Evolutionary conservation across 2,888 invertebrate species (phyloP), one percentile per base, ranked within the genome.

Genomic region (Muscina levida): DNA sequence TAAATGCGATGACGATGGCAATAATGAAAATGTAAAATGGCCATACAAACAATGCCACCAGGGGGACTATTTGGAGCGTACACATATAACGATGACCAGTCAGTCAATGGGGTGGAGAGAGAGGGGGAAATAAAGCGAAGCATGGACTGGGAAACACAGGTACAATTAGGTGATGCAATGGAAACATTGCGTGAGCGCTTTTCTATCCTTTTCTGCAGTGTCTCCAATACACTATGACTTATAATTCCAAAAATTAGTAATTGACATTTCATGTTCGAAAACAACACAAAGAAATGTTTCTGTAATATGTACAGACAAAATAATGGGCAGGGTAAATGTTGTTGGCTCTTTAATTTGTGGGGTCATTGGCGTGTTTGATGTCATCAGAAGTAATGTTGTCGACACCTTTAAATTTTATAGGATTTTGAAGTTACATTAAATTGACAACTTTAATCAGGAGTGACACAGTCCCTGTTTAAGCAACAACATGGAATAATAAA

Each of bases 221-320:
- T n/a, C 5, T 4, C 22, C 15, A 70, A 65, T 17, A 3, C 17
- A 73, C 11, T 73, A 66, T 66, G 66, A 74, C 66, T 74, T 17
- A 73, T 57, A 74, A 56, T 46, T 37, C 11, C 44, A 72, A 53
- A 72, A 62, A 46, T 48, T 62, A 56, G 57, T 66, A 57, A 57
- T 74, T 56, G 70, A 57, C 71, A 51, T 71, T 66, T 74, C 17
- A 72, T 68, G 68, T 73, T n/a, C n/a, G n/a, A n/a, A n/a, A n/a
- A n/a, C 67, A 37, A 37, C 11, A 44, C 26, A 59, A 72, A 39
- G 15, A 5, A 59, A 31, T 8, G 31, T 31, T 5, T 8, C 8
- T 31, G 31, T 62, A 66, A 66, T n/a, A 48, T 11, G 10, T 44
- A n/a, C 44, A 13, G n/a, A 44, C n/a, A 44, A 13, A 13, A 44